A percentile compares a stretch with the other conserved stretches of the same genome.
phyloP scores from a whole-genome alignment of 2,797 vertebrate species.

The Dendrocincla fuliginosa region DNA sequence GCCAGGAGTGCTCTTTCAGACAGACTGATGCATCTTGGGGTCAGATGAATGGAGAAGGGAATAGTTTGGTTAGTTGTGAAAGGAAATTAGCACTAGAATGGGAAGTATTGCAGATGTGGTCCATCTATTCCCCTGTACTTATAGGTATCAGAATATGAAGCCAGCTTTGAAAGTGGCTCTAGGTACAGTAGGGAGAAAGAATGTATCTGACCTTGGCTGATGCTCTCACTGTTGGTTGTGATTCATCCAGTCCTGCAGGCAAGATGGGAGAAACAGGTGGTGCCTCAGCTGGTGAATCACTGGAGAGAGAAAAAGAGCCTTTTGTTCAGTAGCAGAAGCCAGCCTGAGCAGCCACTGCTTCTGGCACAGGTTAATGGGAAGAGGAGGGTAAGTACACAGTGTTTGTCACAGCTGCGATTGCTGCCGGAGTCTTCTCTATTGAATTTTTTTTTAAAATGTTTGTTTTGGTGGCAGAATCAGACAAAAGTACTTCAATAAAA shows the following conservation, averaged over 20 bases:
- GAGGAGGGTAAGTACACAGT: neutral
- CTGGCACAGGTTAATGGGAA: constrained; percentile 51
- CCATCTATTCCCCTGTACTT: neutral
- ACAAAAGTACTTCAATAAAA: neutral
- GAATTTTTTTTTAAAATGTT: neutral
- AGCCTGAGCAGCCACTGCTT: constrained; percentile 13
- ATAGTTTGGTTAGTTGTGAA: neutral
- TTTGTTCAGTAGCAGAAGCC: constrained; percentile 48
- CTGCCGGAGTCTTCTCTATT: neutral
- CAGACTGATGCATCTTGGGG: neutral
- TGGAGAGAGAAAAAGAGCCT: constrained; percentile 39
- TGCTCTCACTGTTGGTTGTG: neutral
- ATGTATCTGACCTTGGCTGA: neutral
- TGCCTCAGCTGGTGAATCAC: constrained; percentile 58
- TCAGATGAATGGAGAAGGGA: neutral
- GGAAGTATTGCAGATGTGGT: neutral
- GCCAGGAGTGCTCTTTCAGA: neutral
- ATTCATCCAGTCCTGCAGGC: neutral
- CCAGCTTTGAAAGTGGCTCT: neutral
- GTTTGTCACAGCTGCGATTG: constrained; percentile 22
- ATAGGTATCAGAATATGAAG: neutral
- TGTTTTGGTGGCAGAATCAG: neutral
- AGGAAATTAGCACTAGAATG: neutral
- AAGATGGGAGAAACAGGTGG: constrained; percentile 56
- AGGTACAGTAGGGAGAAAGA: neutral